phyloP scores from a whole-genome alignment of 1,140 invertebrate species.

The Polyergus mexicanus region DNA sequence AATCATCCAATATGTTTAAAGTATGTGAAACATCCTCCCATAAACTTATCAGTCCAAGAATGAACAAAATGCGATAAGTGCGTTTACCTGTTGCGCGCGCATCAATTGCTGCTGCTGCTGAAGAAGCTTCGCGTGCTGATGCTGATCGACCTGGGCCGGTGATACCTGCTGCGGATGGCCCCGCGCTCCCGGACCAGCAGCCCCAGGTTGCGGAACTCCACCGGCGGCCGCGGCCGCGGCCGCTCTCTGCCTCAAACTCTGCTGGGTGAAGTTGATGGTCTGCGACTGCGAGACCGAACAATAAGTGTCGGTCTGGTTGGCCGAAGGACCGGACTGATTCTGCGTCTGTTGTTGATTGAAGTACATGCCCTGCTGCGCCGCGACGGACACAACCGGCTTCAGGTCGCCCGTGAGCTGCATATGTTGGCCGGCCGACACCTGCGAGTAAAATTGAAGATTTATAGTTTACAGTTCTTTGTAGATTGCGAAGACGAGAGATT shows the following conservation, averaged over 20 bases:
- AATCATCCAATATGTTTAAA: too few species aligned
- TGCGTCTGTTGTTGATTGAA: conserved; percentile 89
- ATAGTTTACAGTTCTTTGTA: not conserved
- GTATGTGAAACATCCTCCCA: conserved; percentile 28
- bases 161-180: conserved; percentile 83
- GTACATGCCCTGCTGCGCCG: conserved; percentile 93
- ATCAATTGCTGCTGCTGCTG: conserved; percentile 88
- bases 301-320: conserved; percentile 88
- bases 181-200: conserved; percentile 70
- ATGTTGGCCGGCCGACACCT: conserved; percentile 94
- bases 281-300: conserved; percentile 92
- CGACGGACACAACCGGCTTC: conserved; percentile 90
- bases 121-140: conserved; percentile 89
- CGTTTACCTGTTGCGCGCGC: conserved; percentile 86
- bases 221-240: conserved; percentile 82
- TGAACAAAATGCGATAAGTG: not conserved
- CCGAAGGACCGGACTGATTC: conserved; percentile 80
- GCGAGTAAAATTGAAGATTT: conserved; percentile 34
- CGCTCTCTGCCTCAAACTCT: conserved; percentile 88
- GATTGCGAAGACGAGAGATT: not conserved
- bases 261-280: conserved; percentile 94
- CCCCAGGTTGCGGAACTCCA: conserved; percentile 78
- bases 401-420: conserved; percentile 91
- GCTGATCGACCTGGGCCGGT: conserved; percentile 84
- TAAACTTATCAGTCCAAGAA: conserved; percentile 21